phyloP scores from a whole-genome alignment of 1,140 invertebrate species.

The Pachyrhynchus sulphureomaculatus region DNA sequence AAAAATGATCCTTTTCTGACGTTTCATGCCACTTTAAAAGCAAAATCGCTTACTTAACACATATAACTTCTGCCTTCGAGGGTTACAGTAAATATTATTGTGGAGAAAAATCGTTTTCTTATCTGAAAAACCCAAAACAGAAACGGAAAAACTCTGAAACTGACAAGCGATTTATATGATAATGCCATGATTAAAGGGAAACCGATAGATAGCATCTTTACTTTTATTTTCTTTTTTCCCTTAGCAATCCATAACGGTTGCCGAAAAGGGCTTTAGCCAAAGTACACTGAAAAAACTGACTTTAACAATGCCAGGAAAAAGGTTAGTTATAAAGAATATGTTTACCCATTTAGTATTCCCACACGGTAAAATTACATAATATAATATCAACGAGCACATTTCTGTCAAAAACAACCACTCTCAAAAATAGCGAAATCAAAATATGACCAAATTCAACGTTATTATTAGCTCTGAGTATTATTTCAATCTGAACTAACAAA shows the following conservation, averaged over 20 bases:
- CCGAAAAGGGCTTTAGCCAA: background rate
- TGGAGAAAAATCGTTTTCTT: slow-evolving; percentile 1
- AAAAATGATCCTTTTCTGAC: too few species aligned
- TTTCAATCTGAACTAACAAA: too few species aligned
- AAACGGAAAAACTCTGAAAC: slow-evolving; percentile 14
- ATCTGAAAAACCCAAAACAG: slow-evolving; percentile 12
- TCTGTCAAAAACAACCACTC: too few species aligned
- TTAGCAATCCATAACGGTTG: background rate
- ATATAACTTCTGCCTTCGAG: background rate
- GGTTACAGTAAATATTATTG: background rate
- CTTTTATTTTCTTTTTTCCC: slow-evolving; percentile 7
- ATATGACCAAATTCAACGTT: too few species aligned
- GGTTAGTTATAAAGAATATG: too few species aligned
- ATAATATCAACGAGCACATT: too few species aligned
- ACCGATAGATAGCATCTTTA: slow-evolving; percentile 21
- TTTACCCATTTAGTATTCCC: too few species aligned
- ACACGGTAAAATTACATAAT: too few species aligned
- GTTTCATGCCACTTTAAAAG: too few species aligned
- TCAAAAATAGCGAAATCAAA: too few species aligned
- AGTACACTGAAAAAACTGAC: background rate
- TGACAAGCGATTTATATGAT: slow-evolving; percentile 25
- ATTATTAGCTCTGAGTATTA: too few species aligned
- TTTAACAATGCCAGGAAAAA: background rate
- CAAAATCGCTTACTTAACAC: background rate
- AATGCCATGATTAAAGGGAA: slow-evolving; percentile 22